Conservation (phyloP, 2,113 vertebrate genomes). For the Pungitius pungitius region DNA sequence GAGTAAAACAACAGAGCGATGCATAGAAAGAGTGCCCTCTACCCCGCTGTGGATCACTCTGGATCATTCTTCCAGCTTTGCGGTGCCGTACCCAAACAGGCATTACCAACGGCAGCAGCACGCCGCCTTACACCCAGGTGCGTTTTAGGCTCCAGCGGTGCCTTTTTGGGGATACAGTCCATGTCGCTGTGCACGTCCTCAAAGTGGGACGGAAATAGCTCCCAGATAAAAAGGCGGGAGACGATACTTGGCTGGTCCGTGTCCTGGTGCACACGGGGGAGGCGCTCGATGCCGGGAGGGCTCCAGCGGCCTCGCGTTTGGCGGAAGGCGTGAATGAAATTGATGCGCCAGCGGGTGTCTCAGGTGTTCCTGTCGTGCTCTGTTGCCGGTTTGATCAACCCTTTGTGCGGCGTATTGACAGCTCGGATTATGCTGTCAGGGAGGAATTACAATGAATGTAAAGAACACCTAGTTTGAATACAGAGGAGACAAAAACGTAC, state of each 20-base stretch:
- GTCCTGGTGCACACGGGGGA: conserved; percentile 22
- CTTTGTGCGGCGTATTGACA: conserved; percentile 21
- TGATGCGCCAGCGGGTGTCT: conserved; percentile 46
- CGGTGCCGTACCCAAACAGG: conserved; percentile 45
- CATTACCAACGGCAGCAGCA: conserved; percentile 30
- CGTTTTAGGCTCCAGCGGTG: conserved; percentile 30
- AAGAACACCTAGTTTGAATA: neutral
- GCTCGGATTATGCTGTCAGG: conserved; percentile 28
- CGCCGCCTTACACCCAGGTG: conserved; percentile 28
- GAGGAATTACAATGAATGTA: conserved; percentile 8
- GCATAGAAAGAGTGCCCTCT: conserved; percentile 36
- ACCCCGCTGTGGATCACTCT: conserved; percentile 50
- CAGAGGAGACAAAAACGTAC: neutral
- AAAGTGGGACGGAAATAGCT: conserved; percentile 50
- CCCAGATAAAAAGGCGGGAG: conserved; percentile 19
- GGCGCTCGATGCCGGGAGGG: conserved; percentile 45
- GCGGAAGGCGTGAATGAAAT: conserved; percentile 59
- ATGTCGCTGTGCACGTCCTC: conserved; percentile 37
- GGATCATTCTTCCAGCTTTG: conserved; percentile 53
- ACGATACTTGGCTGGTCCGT: conserved; percentile 19
- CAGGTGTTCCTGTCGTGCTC: conserved; percentile 21
- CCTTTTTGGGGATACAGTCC: conserved; percentile 28
- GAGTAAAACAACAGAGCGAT: conserved; percentile 40
- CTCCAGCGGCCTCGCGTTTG: conserved; percentile 47
- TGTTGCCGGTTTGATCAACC: conserved; percentile 8